Percentiles rank a stretch among this genome's conserved stretches.
Evolutionary conservation across 2,113 vertebrate genomes (phyloP).

Genomic region (Saimiri boliviensis): DNA sequence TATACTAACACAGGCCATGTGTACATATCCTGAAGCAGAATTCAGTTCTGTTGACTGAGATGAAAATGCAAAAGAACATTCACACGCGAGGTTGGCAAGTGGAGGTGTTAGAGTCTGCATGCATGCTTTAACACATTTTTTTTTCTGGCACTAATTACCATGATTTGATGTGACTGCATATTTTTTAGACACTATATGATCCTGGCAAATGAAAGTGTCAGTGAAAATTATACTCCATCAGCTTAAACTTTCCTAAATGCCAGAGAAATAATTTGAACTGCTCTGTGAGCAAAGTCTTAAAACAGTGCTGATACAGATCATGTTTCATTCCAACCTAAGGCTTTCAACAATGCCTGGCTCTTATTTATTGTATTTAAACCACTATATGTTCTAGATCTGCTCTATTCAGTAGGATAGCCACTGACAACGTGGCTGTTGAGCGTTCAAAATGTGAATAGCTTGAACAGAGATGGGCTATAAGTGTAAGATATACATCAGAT

Average conservation of each 20-base stretch:
- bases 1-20: background rate
- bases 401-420: background rate
- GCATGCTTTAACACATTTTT: background rate
- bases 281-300: background rate
- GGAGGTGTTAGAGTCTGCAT: background rate
- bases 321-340: slow-evolving; percentile 10
- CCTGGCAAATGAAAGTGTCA: slow-evolving; percentile 46
- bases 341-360: background rate
- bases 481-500: background rate
- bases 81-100: background rate
- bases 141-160: slow-evolving; percentile 41
- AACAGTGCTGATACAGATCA: background rate
- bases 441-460: background rate
- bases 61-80: slow-evolving; percentile 46
- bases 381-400: background rate
- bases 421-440: background rate
- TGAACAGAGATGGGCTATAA: background rate
- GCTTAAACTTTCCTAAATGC: slow-evolving; percentile 30
- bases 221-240: slow-evolving; percentile 52
- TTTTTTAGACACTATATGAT: slow-evolving; percentile 59
- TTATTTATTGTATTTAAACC: background rate
- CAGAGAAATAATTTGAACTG: slow-evolving; percentile 46
- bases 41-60: background rate
- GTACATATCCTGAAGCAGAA: background rate
- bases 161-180: slow-evolving; percentile 43